Conservation (phyloP, 2,797 vertebrate species). For the Hozukius guyotensis region DNA sequence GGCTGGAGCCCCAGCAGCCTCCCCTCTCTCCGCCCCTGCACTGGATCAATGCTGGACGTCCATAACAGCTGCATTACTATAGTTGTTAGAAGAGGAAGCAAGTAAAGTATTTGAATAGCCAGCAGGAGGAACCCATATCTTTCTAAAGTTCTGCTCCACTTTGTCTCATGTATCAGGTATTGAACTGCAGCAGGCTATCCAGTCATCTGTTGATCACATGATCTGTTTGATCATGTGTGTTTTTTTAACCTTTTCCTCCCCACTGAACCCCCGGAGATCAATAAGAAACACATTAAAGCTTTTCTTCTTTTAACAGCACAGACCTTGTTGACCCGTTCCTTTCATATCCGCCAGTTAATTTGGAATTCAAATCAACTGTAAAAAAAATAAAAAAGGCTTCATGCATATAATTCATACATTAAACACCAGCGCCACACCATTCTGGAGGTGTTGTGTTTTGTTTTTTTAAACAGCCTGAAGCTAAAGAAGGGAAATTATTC, state of each 20-base stretch:
- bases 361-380: slow-evolving; percentile 70
- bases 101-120: not conserved
- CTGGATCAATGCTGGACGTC: not conserved
- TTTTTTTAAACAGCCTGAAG: slow-evolving; percentile 47
- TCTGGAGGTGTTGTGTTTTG: slow-evolving; percentile 59
- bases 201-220: slow-evolving; percentile 36
- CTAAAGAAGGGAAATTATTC: slow-evolving; percentile 61
- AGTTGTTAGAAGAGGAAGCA: not conserved
- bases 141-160: not conserved
- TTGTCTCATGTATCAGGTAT: not conserved
- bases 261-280: slow-evolving; percentile 38
- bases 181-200: not conserved
- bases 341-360: slow-evolving; percentile 62
- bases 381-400: slow-evolving; percentile 47
- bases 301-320: slow-evolving; percentile 32
- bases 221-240: slow-evolving; percentile 47
- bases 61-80: not conserved
- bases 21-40: no score
- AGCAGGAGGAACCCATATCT: not conserved
- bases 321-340: slow-evolving; percentile 61
- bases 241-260: slow-evolving; percentile 43
- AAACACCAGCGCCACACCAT: slow-evolving; percentile 56
- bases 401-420: slow-evolving; percentile 75
- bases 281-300: slow-evolving; percentile 48
- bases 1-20: no score